Percentiles rank a stretch among this genome's conserved stretches.
Conservation (phyloP, 2,113 vertebrate genomes). For the Ameiurus melas region DNA sequence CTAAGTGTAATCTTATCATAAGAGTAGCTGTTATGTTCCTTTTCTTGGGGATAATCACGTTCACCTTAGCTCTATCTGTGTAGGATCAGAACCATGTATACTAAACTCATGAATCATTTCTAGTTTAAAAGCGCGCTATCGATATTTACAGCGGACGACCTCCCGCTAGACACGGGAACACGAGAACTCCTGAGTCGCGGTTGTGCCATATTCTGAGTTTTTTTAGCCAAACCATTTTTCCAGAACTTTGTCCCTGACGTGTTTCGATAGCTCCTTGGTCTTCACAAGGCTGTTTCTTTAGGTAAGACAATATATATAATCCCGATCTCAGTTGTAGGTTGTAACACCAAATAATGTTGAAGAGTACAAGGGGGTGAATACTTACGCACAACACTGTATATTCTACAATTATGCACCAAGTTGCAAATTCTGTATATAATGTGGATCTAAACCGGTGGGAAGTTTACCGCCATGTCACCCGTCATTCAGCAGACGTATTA, state of each 20-base stretch:
- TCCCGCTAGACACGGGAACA: too few species aligned
- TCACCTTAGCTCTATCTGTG: conserved; percentile 38
- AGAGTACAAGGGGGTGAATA: neutral
- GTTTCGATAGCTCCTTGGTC: neutral
- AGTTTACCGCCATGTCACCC: neutral
- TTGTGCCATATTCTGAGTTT: neutral
- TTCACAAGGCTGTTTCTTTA: neutral
- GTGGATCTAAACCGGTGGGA: neutral
- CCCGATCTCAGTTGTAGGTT: neutral
- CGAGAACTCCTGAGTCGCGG: too few species aligned
- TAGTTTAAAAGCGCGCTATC: neutral
- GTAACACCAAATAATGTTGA: neutral
- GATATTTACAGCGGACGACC: too few species aligned
- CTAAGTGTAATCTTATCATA: conserved; percentile 79
- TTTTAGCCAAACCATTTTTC: neutral
- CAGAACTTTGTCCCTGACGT: neutral
- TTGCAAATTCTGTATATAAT: neutral
- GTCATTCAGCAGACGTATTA: neutral
- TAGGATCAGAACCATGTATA: neutral
- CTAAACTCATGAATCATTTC: neutral
- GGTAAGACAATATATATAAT: neutral
- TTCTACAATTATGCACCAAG: neutral
- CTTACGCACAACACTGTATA: neutral
- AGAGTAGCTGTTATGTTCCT: conserved; percentile 64
- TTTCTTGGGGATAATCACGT: conserved; percentile 55